Evolutionary conservation across 1,140 invertebrate species (phyloP), one percentile per base, ranked within the genome.

Genomic region (Drosophila truncata): DNA sequence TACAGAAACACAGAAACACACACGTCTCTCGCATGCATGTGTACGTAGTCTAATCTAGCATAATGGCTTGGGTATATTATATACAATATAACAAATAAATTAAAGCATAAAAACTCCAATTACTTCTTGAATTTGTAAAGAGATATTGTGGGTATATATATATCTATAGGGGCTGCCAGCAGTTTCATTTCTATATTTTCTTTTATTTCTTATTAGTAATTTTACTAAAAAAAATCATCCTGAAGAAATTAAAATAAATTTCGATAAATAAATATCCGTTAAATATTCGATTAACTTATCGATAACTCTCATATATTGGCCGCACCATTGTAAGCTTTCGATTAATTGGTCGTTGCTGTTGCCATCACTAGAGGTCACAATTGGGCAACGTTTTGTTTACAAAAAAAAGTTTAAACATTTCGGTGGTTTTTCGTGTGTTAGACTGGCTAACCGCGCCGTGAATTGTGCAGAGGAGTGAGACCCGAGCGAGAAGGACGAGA

Each of bases 51-150:
- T 73, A 73, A 72, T 60, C 23, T 73, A 73, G 70, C 37, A 72
- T 73, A 72, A 73, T 47, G 70, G 70, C 70, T 73, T 73, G 70
- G 70, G 66, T 72, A 72, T 72, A 72, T 13, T 13, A 50, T 72
- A 72, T 60, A 73, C 35, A 55, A 55, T 55, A 55, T 73, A 50
- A 73, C 70, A 72, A 50, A 71, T 72, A 72, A 70, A 71, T 41
- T 16, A 27, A 72, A 72, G 27, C 27, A 41, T 66, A 67, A 47
- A 65, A 67, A 49, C 35, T 10, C 50, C 50, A 35, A 23, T 13
- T 35, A 10, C 20, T 49, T 3, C 27, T 14, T 31, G 11, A 31
- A 20, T 31, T 52, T 18, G 25, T n/a, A 27, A 4, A 10, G 25
- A 27, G 14, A 10, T 39, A n/a, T n/a, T 1, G 16, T 18, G 41